A percentile compares a stretch with the other conserved stretches of the same genome.
phyloP scores from a whole-genome alignment of 2,888 invertebrate species.

The Hecatera dysodea region DNA sequence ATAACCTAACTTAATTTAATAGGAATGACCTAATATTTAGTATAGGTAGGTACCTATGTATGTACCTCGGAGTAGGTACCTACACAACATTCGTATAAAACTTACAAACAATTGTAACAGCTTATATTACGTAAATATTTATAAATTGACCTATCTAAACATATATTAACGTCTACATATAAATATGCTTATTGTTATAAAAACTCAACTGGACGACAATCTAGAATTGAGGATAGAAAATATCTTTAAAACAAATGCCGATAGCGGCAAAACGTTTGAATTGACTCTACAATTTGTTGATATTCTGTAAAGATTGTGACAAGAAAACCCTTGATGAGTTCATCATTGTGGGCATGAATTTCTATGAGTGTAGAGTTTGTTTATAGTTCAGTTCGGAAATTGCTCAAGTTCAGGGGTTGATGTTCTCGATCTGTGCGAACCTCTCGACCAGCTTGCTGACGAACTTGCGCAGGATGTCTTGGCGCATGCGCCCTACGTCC shows the following conservation, averaged over 20 bases:
- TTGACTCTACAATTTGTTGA: constrained; percentile 32
- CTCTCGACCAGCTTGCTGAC: constrained; percentile 91
- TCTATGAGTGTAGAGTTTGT: constrained; percentile 43
- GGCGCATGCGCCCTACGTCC: constrained; percentile 93
- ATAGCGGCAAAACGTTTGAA: constrained; percentile 16
- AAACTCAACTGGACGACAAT: constrained; percentile 20
- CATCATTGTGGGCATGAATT: constrained; percentile 21
- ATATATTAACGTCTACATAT: constrained; percentile 27
- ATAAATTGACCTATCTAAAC: constrained; percentile 51
- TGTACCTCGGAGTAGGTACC: not conserved
- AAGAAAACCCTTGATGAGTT: constrained; percentile 19
- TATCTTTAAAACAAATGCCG: constrained; percentile 16
- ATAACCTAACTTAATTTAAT: constrained; percentile 3
- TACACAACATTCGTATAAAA: constrained; percentile 37
- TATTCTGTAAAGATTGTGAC: constrained; percentile 19
- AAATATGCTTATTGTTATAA: constrained; percentile 30
- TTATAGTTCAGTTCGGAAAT: constrained; percentile 27
- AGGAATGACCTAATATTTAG: constrained; percentile 19
- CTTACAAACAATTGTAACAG: constrained; percentile 45
- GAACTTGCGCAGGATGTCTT: constrained; percentile 92
- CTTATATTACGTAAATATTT: constrained; percentile 24
- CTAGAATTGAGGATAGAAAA: constrained; percentile 13
- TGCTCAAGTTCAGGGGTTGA: constrained; percentile 62
- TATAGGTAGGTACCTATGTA: too few relatives aligned
- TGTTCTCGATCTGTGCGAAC: constrained; percentile 73